A percentile compares a stretch with the other conserved stretches of the same genome.
These are phyloP conservation scores for Philereme vetulata DNA, from an alignment of 2,888 invertebrate species.

Conservation along the genomic window DNA sequence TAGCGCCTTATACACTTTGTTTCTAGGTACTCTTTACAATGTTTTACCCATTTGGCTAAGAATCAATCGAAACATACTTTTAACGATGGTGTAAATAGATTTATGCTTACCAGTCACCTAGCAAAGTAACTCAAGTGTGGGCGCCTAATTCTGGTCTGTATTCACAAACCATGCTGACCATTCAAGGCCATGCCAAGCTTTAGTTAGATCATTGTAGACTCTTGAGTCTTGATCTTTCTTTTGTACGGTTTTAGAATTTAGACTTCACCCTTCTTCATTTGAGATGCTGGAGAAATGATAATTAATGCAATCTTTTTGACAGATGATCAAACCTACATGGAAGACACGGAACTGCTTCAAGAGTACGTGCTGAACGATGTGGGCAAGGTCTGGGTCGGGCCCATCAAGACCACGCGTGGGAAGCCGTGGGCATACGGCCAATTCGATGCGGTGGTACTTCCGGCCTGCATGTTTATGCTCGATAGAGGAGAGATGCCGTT, in stretches of 20 bases:
- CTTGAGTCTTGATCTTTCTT: too few species aligned
- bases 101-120: neutral
- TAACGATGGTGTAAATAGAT: conserved; percentile 6
- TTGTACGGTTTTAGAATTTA: too few species aligned
- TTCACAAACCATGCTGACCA: too few species aligned
- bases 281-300: too few species aligned
- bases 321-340: conserved; percentile 92
- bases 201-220: too few species aligned
- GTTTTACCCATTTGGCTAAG: conserved; percentile 8
- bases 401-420: conserved; percentile 88
- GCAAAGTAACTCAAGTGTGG: too few species aligned
- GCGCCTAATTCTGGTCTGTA: too few species aligned
- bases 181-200: too few species aligned
- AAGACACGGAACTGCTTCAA: conserved; percentile 86
- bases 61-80: neutral
- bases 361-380: conserved; percentile 92
- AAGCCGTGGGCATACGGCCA: conserved; percentile 93
- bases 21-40: conserved; percentile 1
- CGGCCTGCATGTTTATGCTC: conserved; percentile 88
- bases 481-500: conserved; percentile 86
- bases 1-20: too few species aligned
- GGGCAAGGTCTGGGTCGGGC: conserved; percentile 94
- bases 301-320: conserved; percentile 25
- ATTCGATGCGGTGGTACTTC: conserved; percentile 88
- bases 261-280: too few species aligned